phyloP scores from a whole-genome alignment of 2,113 vertebrate genomes.

The Brachyhypopomus occidentalis region DNA sequence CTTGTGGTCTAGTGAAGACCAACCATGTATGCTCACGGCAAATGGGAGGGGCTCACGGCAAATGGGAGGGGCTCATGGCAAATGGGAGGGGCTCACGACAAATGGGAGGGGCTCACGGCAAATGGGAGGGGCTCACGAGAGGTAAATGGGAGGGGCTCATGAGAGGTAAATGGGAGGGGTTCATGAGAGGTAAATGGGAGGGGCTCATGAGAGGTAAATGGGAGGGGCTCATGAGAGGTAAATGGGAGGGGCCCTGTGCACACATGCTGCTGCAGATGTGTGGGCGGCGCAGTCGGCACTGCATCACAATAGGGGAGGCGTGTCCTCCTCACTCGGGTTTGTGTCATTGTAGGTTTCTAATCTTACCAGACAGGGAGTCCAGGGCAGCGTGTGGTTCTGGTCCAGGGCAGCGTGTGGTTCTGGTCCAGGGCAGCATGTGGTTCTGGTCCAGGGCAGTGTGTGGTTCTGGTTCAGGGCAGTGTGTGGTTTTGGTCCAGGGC shows the following conservation, averaged over 20 bases:
- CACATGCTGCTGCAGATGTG: conserved; percentile 10
- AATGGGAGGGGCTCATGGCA: no score
- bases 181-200: no score
- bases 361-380: conserved; percentile 22
- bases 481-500: no score
- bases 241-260: background rate
- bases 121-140: background rate
- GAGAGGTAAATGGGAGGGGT: no score
- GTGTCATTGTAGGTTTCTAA: conserved; percentile 24
- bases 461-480: no score
- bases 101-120: no score
- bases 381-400: conserved; percentile 42
- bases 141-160: background rate
- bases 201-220: no score
- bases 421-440: no score
- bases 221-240: background rate
- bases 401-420: background rate
- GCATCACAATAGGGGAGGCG: conserved; percentile 24
- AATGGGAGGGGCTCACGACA: no score
- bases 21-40: background rate
- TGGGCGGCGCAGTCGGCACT: conserved; percentile 13
- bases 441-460: no score
- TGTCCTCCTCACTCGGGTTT: background rate
- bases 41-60: no score
- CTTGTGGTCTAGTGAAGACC: no score